Evolutionary conservation across 1,140 invertebrate genomes (phyloP).

Genomic region (Pogonomyrmex barbatus): DNA sequence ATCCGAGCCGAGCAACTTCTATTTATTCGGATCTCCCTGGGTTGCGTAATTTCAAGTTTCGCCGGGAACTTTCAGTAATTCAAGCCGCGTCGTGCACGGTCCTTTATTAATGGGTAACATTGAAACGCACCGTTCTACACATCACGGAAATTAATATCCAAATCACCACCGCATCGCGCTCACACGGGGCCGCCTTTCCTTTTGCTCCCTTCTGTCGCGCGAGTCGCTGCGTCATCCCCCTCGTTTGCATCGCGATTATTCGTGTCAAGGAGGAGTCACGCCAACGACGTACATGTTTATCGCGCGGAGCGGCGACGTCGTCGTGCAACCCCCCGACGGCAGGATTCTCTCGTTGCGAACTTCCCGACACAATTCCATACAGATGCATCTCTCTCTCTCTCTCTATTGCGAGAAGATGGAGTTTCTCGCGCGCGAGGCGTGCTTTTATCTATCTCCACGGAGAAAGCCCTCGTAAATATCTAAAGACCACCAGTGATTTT

Average conservation of each 20-base stretch:
- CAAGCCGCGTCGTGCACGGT: background rate
- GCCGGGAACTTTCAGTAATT: conserved; percentile 52
- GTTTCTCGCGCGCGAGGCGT: background rate
- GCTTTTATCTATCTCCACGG: background rate
- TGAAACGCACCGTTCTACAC: conserved; percentile 31
- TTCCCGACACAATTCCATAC: background rate
- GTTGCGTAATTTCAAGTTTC: conserved; percentile 70
- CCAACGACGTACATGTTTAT: conserved; percentile 15
- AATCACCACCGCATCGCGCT: conserved; percentile 28
- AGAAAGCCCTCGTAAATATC: conserved; percentile 32
- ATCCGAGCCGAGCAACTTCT: conserved; percentile 64
- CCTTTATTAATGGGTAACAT: conserved; percentile 54
- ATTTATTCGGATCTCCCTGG: conserved; percentile 71
- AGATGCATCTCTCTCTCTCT: background rate
- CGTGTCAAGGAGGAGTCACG: conserved; percentile 22
- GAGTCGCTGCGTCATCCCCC: conserved; percentile 4
- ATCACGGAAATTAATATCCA: conserved; percentile 52
- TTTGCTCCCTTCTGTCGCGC: background rate
- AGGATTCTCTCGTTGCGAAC: background rate
- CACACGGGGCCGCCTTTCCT: background rate
- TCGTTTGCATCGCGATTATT: conserved; percentile 29
- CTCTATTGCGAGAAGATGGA: background rate
- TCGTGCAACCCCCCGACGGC: background rate
- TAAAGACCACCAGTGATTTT: conserved; percentile 26
- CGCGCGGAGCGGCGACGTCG: background rate